Conservation (phyloP, 2,113 vertebrate genomes). For the Xenopus tropicalis region UCB_Xtro_10.0 CM004447.2:17577001-17577500, state of each 20-base stretch:
- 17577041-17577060: too few species aligned
- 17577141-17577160: slow-evolving; percentile 8
- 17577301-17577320: not conserved
- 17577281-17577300: slow-evolving; percentile 11
- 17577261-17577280: slow-evolving; percentile 21
- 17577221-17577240: slow-evolving; percentile 7
- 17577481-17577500: not conserved
- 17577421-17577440: not conserved
- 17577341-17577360: not conserved
- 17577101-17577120: not conserved
- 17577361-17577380: not conserved
- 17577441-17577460: not conserved
- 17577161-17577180: slow-evolving; percentile 1
- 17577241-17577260: slow-evolving; percentile 1
- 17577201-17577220: not conserved
- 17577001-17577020: too few species aligned
- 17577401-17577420: not conserved
- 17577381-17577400: not conserved
- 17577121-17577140: slow-evolving; percentile 15
- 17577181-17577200: not conserved
- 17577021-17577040: too few species aligned
- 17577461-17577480: not conserved
- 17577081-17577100: too few species aligned
- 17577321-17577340: not conserved
- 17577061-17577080: too few species aligned